phyloP scores from a whole-genome alignment of 2,113 vertebrate genomes.

The Eudyptes chrysolophus region DNA sequence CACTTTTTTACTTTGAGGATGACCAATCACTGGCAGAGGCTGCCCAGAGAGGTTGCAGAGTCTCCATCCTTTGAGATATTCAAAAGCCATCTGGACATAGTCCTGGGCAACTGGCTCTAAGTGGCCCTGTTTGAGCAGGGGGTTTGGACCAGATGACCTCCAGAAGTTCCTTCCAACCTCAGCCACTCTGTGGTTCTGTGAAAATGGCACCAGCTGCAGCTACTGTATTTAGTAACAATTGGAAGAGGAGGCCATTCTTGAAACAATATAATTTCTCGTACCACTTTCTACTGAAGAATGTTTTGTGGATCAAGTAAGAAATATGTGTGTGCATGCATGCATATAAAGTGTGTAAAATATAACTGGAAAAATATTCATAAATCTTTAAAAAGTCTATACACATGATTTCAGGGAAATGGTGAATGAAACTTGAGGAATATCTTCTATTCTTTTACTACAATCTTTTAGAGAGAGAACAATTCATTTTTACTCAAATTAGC shows the following conservation, averaged over 20 bases:
- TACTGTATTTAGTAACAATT: neutral
- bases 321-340: accelerated
- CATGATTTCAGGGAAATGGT: neutral
- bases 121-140: neutral
- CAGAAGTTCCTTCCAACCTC: neutral
- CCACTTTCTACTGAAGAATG: neutral
- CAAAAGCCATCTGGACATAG: neutral
- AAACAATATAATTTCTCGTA: neutral
- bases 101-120: neutral
- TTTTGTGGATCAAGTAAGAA: neutral
- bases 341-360: neutral
- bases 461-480: neutral
- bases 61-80: neutral
- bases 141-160: neutral
- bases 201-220: neutral
- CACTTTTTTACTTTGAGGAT: neutral
- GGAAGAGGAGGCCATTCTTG: neutral
- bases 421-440: neutral
- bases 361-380: neutral
- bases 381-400: neutral
- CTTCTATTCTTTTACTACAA: neutral
- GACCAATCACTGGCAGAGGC: neutral
- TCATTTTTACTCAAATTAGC: neutral
- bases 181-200: neutral
- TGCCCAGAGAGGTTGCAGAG: neutral